Evolutionary conservation across 2,113 vertebrate species (phyloP), one percentile per base, ranked within the genome.

Genomic region (Spermophilus dauricus): DNA sequence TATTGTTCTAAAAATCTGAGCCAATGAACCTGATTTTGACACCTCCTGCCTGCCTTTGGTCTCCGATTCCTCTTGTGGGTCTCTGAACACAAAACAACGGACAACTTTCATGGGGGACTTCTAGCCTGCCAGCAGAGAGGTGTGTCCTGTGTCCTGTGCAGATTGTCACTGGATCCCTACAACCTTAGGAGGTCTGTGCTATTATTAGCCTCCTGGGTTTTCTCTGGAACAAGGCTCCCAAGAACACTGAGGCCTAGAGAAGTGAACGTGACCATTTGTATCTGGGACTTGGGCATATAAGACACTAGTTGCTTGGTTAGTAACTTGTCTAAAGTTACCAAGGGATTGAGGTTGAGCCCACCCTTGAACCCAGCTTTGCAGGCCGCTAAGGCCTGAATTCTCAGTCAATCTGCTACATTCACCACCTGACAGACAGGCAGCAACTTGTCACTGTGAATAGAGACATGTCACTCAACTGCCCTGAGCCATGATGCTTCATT

Each of bases 1-100:
- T 53, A 56, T 72, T 69, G 67, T 56, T 91, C 48, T 92, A 76
- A 91, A 96, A 92, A 86, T 78, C 37, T 65, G 39, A 61, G 69
- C 34, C 17, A 88, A 89, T 83, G 72, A 77, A 42, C 32, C 77
- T 92, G 81, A 81, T 65, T 97, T 90, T 90, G 67, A 95, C 45
- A 83, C 72, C 48, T 95, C 75, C 91, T 69, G 78, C 70, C 69
- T 85, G 72, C 67, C 69, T 89, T 91, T 86, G 34, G 24, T 70
- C 51, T 89, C 87, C 42, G 18, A 37, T 73, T 86, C 89, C 94
- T 63, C 92, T 81, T 5, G 8, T 17, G 61, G 56, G 63, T 75
- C 69, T 96, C 93, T 76, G 51, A 65, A 83, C 39, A 82, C 45
- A 94, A 89, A 51, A 80, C 70, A 65, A n/a, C 28, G 72, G 61